Evolutionary conservation across 1,140 invertebrate species (phyloP).

Genomic region (Sipha flava): DNA sequence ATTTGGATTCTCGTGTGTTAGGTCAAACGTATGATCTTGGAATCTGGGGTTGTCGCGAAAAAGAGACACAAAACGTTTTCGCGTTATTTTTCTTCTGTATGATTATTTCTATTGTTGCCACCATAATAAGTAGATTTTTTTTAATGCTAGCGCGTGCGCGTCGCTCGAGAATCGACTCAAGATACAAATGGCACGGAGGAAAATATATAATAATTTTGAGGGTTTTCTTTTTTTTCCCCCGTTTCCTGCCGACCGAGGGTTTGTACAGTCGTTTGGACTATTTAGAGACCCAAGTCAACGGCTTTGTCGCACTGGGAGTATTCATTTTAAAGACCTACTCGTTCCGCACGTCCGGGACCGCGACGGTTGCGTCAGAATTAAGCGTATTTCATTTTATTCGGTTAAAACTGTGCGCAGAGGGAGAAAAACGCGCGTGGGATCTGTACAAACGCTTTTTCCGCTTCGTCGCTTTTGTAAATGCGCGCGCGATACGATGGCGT

Average conservation of each 20-base stretch:
- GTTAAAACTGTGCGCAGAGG: not conserved
- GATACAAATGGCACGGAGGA: not conserved
- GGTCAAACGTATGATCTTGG: too few species aligned
- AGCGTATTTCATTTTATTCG: not conserved
- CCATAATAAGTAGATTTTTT: too few species aligned
- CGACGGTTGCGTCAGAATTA: not conserved
- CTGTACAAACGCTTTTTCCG: not conserved
- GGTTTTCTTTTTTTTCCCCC: not conserved
- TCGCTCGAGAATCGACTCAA: too few species aligned
- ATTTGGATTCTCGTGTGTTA: too few species aligned
- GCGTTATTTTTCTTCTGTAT: too few species aligned
- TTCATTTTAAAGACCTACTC: not conserved
- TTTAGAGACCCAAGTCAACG: conserved; percentile 8
- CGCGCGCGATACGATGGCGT: too few species aligned
- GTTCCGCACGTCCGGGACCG: not conserved
- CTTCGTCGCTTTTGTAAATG: not conserved
- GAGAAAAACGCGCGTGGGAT: not conserved
- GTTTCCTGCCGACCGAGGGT: not conserved
- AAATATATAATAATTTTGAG: not conserved
- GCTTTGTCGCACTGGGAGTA: not conserved
- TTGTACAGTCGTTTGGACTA: not conserved
- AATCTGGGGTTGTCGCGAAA: too few species aligned
- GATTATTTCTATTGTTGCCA: too few species aligned
- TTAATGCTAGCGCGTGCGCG: too few species aligned
- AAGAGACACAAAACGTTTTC: too few species aligned